Conservation (phyloP, 2,113 vertebrate genomes). For the Suncus etruscus region DNA sequence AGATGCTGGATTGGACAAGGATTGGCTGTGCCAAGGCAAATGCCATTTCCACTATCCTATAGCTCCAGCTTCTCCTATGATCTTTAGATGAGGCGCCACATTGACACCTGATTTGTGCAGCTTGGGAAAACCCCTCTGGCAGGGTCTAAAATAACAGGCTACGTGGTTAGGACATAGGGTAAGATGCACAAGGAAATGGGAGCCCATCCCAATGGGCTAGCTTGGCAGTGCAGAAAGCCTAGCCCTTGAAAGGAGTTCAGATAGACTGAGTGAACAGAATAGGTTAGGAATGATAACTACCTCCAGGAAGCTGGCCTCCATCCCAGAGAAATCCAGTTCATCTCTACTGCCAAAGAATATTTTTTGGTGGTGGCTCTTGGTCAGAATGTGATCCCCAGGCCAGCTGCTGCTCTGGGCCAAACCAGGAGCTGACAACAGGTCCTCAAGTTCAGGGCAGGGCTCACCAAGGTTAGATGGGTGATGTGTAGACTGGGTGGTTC, state of each 20-base stretch:
- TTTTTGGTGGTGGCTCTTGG: background rate
- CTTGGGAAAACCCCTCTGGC: background rate
- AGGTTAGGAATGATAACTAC: background rate
- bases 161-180: background rate
- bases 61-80: too few relatives aligned
- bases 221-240: background rate
- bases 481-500: too few relatives aligned
- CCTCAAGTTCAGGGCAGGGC: too few relatives aligned
- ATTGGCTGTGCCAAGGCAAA: too few relatives aligned
- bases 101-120: too few relatives aligned
- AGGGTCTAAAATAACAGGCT: background rate
- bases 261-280: background rate
- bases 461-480: too few relatives aligned
- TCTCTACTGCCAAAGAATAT: background rate
- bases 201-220: background rate
- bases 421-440: background rate
- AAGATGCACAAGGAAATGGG: background rate
- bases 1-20: too few relatives aligned
- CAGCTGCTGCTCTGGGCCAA: background rate
- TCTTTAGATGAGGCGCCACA: background rate
- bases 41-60: too few relatives aligned
- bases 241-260: background rate
- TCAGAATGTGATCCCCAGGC: background rate
- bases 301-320: slow-evolving; percentile 19
- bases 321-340: too few relatives aligned